Evolutionary conservation across 2,888 invertebrate genomes (phyloP).

Genomic region (Polydrusus cervinus): DNA sequence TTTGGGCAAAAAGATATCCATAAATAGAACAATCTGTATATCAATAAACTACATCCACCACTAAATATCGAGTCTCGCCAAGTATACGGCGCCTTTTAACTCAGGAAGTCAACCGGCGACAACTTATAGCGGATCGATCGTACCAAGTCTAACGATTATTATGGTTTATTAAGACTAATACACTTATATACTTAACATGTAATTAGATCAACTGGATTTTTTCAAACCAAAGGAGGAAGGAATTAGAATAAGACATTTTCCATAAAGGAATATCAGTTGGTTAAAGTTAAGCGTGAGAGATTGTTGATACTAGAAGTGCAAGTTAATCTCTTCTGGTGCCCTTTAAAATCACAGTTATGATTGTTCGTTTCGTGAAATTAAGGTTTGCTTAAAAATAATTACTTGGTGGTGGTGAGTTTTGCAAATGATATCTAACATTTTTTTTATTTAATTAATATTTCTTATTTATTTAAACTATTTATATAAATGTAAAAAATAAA

Average conservation of each 20-base stretch:
- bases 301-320: background rate
- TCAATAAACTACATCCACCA: no score
- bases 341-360: no score
- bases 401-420: no score
- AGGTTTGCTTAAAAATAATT: no score
- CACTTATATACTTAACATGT: conserved; percentile 17
- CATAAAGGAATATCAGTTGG: conserved; percentile 5
- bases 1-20: no score
- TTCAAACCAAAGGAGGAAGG: background rate
- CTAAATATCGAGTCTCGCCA: conserved; percentile 16
- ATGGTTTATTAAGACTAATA: conserved; percentile 9
- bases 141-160: background rate
- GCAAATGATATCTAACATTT: no score
- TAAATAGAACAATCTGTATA: no score
- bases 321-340: no score
- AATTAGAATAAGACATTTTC: conserved; percentile 16
- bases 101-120: conserved; percentile 35
- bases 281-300: conserved; percentile 3
- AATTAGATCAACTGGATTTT: conserved; percentile 29
- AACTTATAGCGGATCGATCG: conserved; percentile 23
- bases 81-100: conserved; percentile 23
- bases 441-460: no score
- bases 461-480: no score
- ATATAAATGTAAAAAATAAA: no score
- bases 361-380: no score